Percentiles rank a stretch among this genome's conserved stretches.
Evolutionary conservation across 1,140 invertebrate genomes (phyloP).

Genomic region (Cylas formicarius): DNA sequence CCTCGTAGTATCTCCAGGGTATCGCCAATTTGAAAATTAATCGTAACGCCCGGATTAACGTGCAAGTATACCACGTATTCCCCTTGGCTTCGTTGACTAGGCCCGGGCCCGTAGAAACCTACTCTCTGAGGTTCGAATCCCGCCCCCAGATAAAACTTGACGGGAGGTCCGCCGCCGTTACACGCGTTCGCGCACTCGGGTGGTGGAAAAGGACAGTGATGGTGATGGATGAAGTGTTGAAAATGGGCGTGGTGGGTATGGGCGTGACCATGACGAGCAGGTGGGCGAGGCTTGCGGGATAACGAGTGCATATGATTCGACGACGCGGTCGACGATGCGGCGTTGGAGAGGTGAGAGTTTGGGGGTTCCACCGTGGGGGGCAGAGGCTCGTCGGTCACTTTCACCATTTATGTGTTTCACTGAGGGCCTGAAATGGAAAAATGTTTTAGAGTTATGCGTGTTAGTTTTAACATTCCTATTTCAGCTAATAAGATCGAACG

Average conservation of each 20-base stretch:
- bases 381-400: conserved; percentile 11
- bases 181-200: conserved; percentile 23
- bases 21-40: conserved; percentile 58
- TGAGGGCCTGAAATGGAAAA: neutral
- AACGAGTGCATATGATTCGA: neutral
- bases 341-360: neutral
- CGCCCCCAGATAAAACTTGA: conserved; percentile 47
- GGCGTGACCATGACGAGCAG: conserved; percentile 21
- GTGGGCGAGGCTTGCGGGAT: conserved; percentile 16
- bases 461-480: no score
- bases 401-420: conserved; percentile 19
- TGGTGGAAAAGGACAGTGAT: conserved; percentile 40
- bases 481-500: no score
- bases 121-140: conserved; percentile 46
- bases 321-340: conserved; percentile 7
- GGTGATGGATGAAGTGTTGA: conserved; percentile 39
- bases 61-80: conserved; percentile 61
- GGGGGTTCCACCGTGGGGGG: conserved; percentile 11
- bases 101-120: conserved; percentile 24
- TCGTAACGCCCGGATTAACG: conserved; percentile 61
- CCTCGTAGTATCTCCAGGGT: conserved; percentile 59
- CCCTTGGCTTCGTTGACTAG: conserved; percentile 32
- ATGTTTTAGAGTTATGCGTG: no score
- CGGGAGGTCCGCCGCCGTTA: conserved; percentile 25
- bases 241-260: conserved; percentile 31